Base-by-base conservation (phyloP, 2,113 vertebrate genomes). In the Orthochromis malagaraziensis region DNA sequence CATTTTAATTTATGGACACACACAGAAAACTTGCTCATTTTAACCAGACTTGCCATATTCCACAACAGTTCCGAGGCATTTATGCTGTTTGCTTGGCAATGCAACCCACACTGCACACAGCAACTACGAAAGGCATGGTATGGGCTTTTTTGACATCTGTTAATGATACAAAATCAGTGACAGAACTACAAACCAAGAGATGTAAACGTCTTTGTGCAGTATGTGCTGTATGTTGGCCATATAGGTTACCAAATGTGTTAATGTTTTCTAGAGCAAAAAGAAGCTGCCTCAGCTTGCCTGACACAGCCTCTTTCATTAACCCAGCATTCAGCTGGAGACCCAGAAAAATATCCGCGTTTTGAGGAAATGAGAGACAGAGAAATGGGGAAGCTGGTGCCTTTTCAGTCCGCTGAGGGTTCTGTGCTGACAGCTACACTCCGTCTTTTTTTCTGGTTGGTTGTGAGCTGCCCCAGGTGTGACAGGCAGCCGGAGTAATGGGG, bases 401-500 rank as follows among this genome's bases (percentile, higher is more conserved):
- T 93, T 90, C 83, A 82, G 91, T 93, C 94, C 89, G 12, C 84
- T 38, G 95, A 94, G 94, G 90, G 87, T 93, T 92, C 88, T 86
- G 57, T 65, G 63, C 89, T 93, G 96, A 95, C 94, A 95, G 94
- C 89, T 77, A 84, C 91, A 92, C 95, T 95, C 89, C 8, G 92
- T 95, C 94, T 96, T 92, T 91, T 92, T 87, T 84, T 57, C 82
- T 80, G 73, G 79, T 88, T 90, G 83, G 87, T 92, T 92, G 91
- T 83, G 90, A 92, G 93, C 87, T 88, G 91, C 93, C 94, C 94
- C 94, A 96, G 95, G 94, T 96, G 95, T 94, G 92, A 94, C 91
- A 92, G 92, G 93, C 91, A 93, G 93, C 85, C 85, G 84, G 93
- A 94, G 93, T 95, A 94, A 95, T 95, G 92, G 89, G 91, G 91